Percentiles rank a stretch among this genome's conserved stretches.
Conservation (phyloP, 2,113 vertebrate species). For the Micromys minutus region DNA sequence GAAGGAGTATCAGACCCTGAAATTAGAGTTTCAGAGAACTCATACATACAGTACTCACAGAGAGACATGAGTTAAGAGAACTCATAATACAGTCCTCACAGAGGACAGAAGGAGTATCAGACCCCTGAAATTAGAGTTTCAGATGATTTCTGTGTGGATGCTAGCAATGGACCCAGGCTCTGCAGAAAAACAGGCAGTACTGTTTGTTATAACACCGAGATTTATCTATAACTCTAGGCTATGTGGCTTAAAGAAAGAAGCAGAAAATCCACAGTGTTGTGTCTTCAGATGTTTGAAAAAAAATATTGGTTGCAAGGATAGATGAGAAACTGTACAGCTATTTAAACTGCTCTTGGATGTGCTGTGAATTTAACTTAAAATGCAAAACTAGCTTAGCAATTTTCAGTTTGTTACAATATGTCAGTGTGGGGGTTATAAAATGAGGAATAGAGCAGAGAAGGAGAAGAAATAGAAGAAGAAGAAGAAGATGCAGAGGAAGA, state of each 20-base stretch:
- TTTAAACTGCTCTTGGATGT: background rate
- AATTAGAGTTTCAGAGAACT: background rate
- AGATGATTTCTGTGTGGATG: background rate
- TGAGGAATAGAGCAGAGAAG: background rate
- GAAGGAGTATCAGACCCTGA: too few species aligned
- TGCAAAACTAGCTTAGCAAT: background rate
- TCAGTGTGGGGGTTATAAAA: background rate
- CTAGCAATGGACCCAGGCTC: background rate
- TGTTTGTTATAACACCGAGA: too few species aligned
- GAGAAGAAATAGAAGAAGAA: background rate
- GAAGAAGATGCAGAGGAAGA: background rate
- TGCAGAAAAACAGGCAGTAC: background rate
- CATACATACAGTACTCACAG: too few species aligned
- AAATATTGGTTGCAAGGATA: background rate
- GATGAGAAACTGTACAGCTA: background rate
- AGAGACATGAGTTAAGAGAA: rapidly evolving
- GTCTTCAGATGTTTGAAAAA: background rate
- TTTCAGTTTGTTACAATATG: background rate
- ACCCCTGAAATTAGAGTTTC: background rate
- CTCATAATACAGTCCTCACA: background rate
- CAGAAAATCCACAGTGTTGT: background rate
- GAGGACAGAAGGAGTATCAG: background rate
- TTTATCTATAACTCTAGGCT: background rate
- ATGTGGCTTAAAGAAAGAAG: background rate
- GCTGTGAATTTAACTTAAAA: background rate